Evolutionary conservation across 2,113 vertebrate species (phyloP).

Genomic region (Progne subis): DNA sequence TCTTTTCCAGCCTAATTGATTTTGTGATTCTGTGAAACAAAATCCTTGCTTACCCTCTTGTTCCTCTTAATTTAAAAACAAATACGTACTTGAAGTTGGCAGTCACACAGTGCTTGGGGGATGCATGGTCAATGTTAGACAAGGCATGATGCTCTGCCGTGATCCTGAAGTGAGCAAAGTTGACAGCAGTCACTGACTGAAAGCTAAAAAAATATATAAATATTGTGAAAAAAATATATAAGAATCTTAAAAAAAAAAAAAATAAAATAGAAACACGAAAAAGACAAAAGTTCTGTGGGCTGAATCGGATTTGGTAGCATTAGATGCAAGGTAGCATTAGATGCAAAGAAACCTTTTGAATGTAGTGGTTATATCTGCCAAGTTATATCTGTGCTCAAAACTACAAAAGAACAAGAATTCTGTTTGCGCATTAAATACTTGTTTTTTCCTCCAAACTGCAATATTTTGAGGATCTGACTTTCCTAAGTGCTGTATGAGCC

Average conservation of each 20-base stretch:
- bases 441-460: neutral
- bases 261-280: neutral
- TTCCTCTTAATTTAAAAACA: neutral
- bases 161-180: neutral
- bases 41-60: too few species aligned
- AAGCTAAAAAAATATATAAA: neutral
- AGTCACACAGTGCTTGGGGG: fast-evolving
- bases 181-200: fast-evolving
- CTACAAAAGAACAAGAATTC: neutral
- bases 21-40: neutral
- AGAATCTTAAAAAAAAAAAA: neutral
- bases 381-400: neutral
- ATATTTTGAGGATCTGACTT: neutral
- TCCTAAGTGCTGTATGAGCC: neutral
- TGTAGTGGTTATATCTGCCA: neutral
- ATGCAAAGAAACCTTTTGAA: neutral
- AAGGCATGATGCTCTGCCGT: fast-evolving
- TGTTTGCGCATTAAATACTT: neutral
- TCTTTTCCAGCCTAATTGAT: neutral
- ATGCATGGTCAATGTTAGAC: fast-evolving
- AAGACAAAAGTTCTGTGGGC: neutral
- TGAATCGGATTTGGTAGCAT: neutral
- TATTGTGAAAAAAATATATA: neutral
- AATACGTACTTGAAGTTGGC: fast-evolving
- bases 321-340: neutral